Evolutionary conservation across 2,888 invertebrate genomes (phyloP).

Genomic region (Ectropis crepuscularia): DNA sequence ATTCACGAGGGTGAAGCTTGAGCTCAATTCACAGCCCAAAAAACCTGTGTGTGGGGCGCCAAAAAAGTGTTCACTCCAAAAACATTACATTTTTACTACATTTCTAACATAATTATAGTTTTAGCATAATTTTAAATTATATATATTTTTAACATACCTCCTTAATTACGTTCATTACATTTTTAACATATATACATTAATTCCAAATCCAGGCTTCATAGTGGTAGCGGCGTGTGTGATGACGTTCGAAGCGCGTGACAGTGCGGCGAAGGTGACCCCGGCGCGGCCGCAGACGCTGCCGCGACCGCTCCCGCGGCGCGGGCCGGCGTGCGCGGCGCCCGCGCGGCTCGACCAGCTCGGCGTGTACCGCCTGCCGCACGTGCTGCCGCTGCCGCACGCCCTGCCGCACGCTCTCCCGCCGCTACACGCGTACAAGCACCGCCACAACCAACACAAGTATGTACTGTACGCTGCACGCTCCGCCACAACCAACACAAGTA

Average conservation of each 20-base stretch:
- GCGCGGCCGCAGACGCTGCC: constrained; percentile 85
- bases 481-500: too few relatives aligned
- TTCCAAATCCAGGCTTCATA: constrained; percentile 89
- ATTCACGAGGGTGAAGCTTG: too few relatives aligned
- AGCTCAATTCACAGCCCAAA: too few relatives aligned
- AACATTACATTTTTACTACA: too few relatives aligned
- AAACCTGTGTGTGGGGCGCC: too few relatives aligned
- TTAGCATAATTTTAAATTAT: too few relatives aligned
- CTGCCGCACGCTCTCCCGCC: constrained; percentile 64
- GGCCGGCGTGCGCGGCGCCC: constrained; percentile 76
- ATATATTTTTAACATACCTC: too few relatives aligned
- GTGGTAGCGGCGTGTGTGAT: constrained; percentile 99
- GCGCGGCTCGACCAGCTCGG: constrained; percentile 88
- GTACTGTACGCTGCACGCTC: not conserved
- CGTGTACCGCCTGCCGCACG: constrained; percentile 86
- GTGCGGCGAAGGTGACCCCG: constrained; percentile 94
- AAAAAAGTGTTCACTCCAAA: too few relatives aligned
- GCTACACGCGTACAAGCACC: constrained; percentile 74
- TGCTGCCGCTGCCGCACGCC: constrained; percentile 71
- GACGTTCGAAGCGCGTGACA: constrained; percentile 99
- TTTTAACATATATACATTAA: too few relatives aligned
- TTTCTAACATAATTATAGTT: too few relatives aligned
- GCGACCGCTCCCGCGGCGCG: constrained; percentile 78
- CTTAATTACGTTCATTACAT: too few relatives aligned
- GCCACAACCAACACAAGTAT: constrained; percentile 72